Conservation (phyloP, 1,140 invertebrate genomes). For the Temnothorax curvispinosus region DNA sequence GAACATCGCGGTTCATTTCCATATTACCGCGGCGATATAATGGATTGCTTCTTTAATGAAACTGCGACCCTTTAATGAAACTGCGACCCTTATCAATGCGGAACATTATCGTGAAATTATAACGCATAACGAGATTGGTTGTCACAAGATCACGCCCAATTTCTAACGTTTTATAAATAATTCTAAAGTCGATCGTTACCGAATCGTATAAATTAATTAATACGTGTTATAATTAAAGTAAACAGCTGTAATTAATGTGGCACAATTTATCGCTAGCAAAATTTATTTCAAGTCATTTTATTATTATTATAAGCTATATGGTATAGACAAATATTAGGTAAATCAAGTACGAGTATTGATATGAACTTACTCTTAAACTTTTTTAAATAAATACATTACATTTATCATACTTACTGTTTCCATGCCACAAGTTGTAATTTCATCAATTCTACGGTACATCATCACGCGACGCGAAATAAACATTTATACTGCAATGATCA, state of each 20-base stretch:
- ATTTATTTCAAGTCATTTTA: neutral
- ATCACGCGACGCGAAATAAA: neutral
- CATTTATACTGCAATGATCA: neutral
- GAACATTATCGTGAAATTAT: conserved; percentile 26
- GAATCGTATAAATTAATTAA: neutral
- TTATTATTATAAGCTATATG: neutral
- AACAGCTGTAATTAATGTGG: neutral
- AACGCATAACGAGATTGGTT: neutral
- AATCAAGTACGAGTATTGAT: neutral
- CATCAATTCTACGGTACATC: neutral
- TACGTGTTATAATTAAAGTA: conserved; percentile 26
- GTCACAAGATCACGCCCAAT: conserved; percentile 13
- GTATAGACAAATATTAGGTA: too few species aligned
- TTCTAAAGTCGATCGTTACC: neutral
- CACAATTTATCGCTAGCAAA: neutral
- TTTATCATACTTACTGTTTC: neutral
- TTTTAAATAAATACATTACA: neutral
- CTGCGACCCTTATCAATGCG: conserved; percentile 39
- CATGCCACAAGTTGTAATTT: neutral
- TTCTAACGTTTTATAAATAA: conserved; percentile 36
- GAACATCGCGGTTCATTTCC: conserved; percentile 45
- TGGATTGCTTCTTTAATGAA: conserved; percentile 58
- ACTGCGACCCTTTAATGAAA: conserved; percentile 46
- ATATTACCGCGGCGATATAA: conserved; percentile 47
- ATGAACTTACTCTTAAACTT: neutral